These are phyloP conservation scores for Cirrhinus molitorella DNA, from an alignment of 2,797 vertebrate species.

Conservation along the genomic window DNA sequence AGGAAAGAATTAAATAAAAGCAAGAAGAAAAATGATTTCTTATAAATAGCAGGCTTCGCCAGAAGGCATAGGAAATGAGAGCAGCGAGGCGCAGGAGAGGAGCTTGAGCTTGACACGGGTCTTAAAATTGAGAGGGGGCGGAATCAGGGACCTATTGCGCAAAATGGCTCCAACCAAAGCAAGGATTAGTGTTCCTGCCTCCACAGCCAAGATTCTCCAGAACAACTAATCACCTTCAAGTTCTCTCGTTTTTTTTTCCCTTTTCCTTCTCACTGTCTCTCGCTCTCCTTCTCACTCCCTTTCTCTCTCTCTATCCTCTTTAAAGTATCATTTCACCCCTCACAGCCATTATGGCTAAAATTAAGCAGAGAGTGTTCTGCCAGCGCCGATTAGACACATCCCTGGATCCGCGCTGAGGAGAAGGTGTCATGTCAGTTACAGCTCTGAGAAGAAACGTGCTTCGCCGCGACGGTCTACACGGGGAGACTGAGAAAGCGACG, in stretches of 20 bases:
- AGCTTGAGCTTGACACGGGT: constrained; percentile 86
- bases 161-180: constrained; percentile 86
- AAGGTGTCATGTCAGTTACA: constrained; percentile 60
- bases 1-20: constrained; percentile 84
- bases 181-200: constrained; percentile 86
- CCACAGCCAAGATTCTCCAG: constrained; percentile 82
- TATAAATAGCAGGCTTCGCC: constrained; percentile 87
- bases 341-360: constrained; percentile 77
- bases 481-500: constrained; percentile 41
- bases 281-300: constrained; percentile 54
- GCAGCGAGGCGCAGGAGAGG: constrained; percentile 81
- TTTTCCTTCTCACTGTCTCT: constrained; percentile 52
- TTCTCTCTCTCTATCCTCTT: constrained; percentile 69
- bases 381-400: constrained; percentile 74
- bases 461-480: constrained; percentile 29
- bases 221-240: constrained; percentile 85
- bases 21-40: constrained; percentile 82
- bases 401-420: constrained; percentile 67
- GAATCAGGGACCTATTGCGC: constrained; percentile 82
- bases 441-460: constrained; percentile 46
- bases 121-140: constrained; percentile 87
- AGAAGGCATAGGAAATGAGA: constrained; percentile 88
- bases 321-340: constrained; percentile 74
- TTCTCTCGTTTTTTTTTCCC: constrained; percentile 50
- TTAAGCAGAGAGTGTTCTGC: constrained; percentile 80